Percentiles rank a stretch among this genome's conserved stretches.
phyloP scores from a whole-genome alignment of 1,140 invertebrate species.

The Bemisia tabaci region DNA sequence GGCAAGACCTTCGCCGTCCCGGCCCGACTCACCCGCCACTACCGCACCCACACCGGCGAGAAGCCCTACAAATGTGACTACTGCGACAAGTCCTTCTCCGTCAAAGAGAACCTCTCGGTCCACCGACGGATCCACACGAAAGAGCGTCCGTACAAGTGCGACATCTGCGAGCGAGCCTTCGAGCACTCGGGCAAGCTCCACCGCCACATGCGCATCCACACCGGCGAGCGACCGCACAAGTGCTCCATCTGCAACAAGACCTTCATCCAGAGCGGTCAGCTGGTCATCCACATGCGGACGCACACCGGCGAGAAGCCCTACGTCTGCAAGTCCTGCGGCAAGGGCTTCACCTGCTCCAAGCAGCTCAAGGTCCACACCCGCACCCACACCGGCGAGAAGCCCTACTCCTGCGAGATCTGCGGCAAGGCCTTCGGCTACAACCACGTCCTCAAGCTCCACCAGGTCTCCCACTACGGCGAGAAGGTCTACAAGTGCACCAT shows the following conservation, averaged over 20 bases:
- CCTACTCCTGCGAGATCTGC: constrained; percentile 56
- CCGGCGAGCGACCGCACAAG: constrained; percentile 81
- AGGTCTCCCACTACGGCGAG: constrained; percentile 80
- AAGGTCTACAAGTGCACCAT: constrained; percentile 85
- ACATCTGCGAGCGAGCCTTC: constrained; percentile 79
- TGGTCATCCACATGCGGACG: constrained; percentile 70
- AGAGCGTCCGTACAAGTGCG: constrained; percentile 72
- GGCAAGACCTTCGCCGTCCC: constrained; percentile 83
- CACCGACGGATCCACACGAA: constrained; percentile 85
- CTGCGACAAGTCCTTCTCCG: constrained; percentile 81
- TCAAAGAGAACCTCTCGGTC: constrained; percentile 82
- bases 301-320: constrained; percentile 88
- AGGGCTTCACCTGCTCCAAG: constrained; percentile 80
- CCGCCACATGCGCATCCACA: constrained; percentile 84
- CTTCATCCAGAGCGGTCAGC: constrained; percentile 75
- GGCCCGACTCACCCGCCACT: constrained; percentile 78
- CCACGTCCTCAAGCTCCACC: constrained; percentile 73
- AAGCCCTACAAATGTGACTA: constrained; percentile 80
- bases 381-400: constrained; percentile 71
- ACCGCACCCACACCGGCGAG: constrained; percentile 78
- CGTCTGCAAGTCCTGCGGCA: constrained; percentile 70
- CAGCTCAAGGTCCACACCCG: constrained; percentile 74
- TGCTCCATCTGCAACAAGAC: constrained; percentile 86
- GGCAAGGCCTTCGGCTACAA: constrained; percentile 80
- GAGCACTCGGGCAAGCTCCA: constrained; percentile 86